Percentiles rank a stretch among this genome's conserved stretches.
These are phyloP conservation scores for Cheilosia impressa DNA, from an alignment of 2,888 invertebrate species.

Conservation along the genomic window DNA sequence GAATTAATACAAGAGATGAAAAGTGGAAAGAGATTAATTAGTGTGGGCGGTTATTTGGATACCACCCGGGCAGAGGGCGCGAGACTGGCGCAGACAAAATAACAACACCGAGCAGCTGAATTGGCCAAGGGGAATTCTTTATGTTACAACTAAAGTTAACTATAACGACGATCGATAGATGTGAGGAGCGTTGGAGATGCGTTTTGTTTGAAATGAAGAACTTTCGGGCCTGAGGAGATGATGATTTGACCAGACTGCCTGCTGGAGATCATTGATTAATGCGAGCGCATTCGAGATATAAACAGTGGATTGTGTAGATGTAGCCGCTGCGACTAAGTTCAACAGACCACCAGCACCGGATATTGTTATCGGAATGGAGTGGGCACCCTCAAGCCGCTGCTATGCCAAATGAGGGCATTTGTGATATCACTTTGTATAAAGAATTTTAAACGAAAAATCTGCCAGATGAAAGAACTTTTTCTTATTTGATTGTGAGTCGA, in stretches of 20 bases:
- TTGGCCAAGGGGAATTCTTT: slow-evolving; percentile 32
- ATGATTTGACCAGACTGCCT: slow-evolving; percentile 6
- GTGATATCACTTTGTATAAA: background rate
- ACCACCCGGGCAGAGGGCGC: slow-evolving; percentile 46
- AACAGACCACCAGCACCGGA: slow-evolving; percentile 25
- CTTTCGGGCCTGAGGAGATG: background rate
- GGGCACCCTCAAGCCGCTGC: background rate
- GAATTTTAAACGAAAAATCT: no score
- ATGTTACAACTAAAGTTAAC: slow-evolving; percentile 26
- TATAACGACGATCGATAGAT: slow-evolving; percentile 7
- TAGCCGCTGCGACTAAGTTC: background rate
- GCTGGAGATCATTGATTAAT: slow-evolving; percentile 34
- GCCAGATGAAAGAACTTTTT: no score
- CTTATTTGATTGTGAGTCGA: no score
- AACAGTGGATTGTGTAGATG: slow-evolving; percentile 9
- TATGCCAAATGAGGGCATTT: slow-evolving; percentile 1
- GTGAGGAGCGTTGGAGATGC: slow-evolving; percentile 20
- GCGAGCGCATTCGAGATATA: slow-evolving; percentile 11
- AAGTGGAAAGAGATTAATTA: slow-evolving; percentile 53
- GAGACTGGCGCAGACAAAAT: slow-evolving; percentile 36
- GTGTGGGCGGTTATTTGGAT: slow-evolving; percentile 63
- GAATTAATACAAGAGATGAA: slow-evolving; percentile 39
- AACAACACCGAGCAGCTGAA: slow-evolving; percentile 20
- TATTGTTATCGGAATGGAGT: slow-evolving; percentile 34
- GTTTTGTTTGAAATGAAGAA: background rate